A percentile compares a stretch with the other conserved stretches of the same genome.
These are phyloP conservation scores for Condylura cristata DNA, from an alignment of 2,113 vertebrate species.

Conservation along the genomic window DNA sequence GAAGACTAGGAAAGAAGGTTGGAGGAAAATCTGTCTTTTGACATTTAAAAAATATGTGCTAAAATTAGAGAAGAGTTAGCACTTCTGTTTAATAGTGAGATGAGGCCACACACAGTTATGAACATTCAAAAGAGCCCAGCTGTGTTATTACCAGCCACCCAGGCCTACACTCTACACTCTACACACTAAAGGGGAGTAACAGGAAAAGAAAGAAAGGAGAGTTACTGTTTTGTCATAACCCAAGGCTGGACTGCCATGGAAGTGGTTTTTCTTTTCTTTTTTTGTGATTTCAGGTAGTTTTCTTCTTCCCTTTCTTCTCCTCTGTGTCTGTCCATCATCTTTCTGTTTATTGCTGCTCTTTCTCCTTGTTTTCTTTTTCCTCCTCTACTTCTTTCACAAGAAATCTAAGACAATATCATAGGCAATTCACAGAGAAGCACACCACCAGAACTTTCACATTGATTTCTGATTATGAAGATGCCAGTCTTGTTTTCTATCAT, in stretches of 20 bases:
- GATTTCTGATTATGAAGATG: neutral
- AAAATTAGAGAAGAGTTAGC: slow-evolving; percentile 78
- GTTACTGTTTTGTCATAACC: neutral
- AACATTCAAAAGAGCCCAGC: slow-evolving; percentile 38
- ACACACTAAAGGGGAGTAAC: neutral
- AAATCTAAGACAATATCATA: neutral
- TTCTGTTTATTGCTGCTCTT: neutral
- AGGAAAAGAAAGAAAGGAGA: neutral
- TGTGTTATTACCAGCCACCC: neutral
- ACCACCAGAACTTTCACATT: neutral
- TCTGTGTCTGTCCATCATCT: neutral
- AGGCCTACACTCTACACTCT: neutral
- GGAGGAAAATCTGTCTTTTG: slow-evolving; percentile 80
- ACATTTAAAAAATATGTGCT: slow-evolving; percentile 79
- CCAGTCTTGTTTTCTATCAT: neutral
- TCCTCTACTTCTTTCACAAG: neutral
- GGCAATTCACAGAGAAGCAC: neutral
- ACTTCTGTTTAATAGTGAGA: slow-evolving; percentile 74
- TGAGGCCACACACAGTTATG: slow-evolving; percentile 62
- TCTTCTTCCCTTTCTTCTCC: neutral
- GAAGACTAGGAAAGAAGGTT: slow-evolving; percentile 64
- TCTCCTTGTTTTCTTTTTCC: too few species aligned
- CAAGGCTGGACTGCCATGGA: neutral
- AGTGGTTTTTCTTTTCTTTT: neutral
- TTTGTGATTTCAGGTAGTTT: too few species aligned